A percentile compares a stretch with the other conserved stretches of the same genome.
These are phyloP conservation scores for Lophura nycthemera DNA, from an alignment of 2,113 vertebrate genomes.

Conservation along the genomic window DNA sequence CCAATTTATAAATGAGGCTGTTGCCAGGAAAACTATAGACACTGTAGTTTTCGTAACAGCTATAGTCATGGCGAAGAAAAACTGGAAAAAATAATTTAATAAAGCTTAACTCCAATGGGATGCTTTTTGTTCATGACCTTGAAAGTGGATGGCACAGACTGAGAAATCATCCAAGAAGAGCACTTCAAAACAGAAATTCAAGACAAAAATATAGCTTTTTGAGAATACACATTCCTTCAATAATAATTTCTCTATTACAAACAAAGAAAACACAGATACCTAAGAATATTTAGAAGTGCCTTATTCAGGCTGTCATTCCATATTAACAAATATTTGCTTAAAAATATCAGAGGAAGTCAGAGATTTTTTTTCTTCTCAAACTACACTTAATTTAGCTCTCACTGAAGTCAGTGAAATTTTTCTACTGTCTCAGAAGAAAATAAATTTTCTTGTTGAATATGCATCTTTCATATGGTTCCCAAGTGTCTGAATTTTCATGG, in stretches of 20 bases:
- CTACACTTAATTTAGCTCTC: not conserved
- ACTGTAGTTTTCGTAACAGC: not conserved
- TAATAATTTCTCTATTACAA: not conserved
- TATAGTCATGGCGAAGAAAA: not conserved
- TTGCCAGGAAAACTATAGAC: not conserved
- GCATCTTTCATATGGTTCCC: not conserved
- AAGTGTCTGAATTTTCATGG: not conserved
- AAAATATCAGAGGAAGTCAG: not conserved
- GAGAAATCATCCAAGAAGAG: not conserved
- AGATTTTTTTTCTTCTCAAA: not conserved
- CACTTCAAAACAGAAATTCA: not conserved
- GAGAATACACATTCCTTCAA: not conserved
- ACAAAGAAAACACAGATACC: not conserved
- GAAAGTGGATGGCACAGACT: not conserved
- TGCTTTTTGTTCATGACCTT: not conserved
- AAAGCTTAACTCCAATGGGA: not conserved
- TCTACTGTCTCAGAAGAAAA: not conserved
- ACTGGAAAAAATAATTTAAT: not conserved
- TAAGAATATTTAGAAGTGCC: not conserved
- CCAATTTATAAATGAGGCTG: not conserved
- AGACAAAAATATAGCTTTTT: not conserved
- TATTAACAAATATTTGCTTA: not conserved
- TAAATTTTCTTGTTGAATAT: not conserved
- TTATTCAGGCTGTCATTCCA: not conserved
- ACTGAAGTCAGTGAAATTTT: not conserved